phyloP scores from a whole-genome alignment of 1,140 invertebrate genomes.

The Zaprionus lachaisei region DNA sequence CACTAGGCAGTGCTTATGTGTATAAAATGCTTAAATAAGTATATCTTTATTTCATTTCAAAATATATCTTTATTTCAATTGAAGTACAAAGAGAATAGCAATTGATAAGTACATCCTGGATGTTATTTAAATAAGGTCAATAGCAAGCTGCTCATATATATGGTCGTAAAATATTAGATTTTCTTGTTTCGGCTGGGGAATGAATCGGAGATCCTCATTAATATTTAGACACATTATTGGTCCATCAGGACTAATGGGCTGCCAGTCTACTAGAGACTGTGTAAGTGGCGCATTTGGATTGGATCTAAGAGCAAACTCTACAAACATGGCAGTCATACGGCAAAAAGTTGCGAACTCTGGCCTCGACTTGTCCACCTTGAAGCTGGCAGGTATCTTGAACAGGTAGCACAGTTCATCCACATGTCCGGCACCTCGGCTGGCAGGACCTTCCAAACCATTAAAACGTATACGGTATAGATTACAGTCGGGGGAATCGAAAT shows the following conservation, averaged over 20 bases:
- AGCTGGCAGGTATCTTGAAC: conserved; percentile 85
- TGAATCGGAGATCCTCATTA: conserved; percentile 70
- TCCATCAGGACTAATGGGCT: conserved; percentile 64
- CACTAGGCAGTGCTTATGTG: neutral
- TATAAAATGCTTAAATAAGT: neutral
- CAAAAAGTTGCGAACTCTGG: conserved; percentile 77
- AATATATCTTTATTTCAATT: neutral
- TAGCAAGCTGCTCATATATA: conserved; percentile 38
- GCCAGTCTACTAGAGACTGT: conserved; percentile 70
- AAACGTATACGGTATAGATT: conserved; percentile 68
- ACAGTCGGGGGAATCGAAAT: conserved; percentile 76
- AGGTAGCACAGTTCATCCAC: conserved; percentile 88
- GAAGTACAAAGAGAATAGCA: too few relatives aligned
- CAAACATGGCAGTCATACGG: conserved; percentile 84
- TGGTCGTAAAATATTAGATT: conserved; percentile 69
- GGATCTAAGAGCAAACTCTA: conserved; percentile 81
- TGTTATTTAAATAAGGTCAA: conserved; percentile 44
- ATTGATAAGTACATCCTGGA: neutral
- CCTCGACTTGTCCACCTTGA: conserved; percentile 76
- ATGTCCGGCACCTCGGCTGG: conserved; percentile 85
- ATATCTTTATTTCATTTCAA: neutral
- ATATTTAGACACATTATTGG: conserved; percentile 83
- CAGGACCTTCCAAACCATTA: conserved; percentile 43
- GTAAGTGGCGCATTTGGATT: conserved; percentile 68
- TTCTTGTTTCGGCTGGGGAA: conserved; percentile 79